phyloP scores from a whole-genome alignment of 2,888 invertebrate genomes.

The Euspilapteryx auroguttella region DNA sequence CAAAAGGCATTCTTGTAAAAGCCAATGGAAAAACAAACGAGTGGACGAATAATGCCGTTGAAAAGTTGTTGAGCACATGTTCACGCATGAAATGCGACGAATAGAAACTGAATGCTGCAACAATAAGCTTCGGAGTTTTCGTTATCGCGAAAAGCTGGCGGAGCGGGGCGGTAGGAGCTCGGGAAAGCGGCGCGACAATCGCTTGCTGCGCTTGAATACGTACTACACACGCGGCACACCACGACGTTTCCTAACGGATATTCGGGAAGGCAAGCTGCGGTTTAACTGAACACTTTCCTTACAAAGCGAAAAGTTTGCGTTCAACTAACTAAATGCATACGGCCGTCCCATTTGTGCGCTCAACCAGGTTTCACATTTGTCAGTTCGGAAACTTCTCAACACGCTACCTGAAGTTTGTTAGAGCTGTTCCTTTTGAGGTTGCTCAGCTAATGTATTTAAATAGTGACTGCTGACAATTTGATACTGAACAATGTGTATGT shows the following conservation, averaged over 20 bases:
- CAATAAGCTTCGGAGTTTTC: conserved; percentile 24
- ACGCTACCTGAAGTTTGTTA: conserved; percentile 14
- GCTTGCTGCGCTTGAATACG: conserved; percentile 23
- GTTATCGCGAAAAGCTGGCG: conserved; percentile 30
- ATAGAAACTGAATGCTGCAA: conserved; percentile 14
- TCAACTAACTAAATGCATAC: conserved; percentile 45
- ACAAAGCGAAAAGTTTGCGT: conserved; percentile 44
- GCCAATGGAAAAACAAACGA: no score
- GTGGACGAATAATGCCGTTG: no score
- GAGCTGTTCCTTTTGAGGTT: background rate
- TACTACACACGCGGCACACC: no score
- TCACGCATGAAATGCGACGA: conserved; percentile 12
- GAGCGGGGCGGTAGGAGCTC: no score
- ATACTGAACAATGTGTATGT: no score
- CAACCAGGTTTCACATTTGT: conserved; percentile 30
- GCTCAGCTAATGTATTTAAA: background rate
- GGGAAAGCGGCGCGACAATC: conserved; percentile 13
- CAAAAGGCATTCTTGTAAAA: no score
- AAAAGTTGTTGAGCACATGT: conserved; percentile 18
- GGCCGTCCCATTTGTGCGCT: conserved; percentile 26
- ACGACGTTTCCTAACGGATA: conserved; percentile 27
- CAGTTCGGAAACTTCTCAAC: conserved; percentile 24
- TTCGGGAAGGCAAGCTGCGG: conserved; percentile 29
- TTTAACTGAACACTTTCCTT: conserved; percentile 37
- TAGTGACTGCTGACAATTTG: background rate